Conservation (phyloP, 2,797 vertebrate species). For the Lithobates sylvaticus region DNA sequence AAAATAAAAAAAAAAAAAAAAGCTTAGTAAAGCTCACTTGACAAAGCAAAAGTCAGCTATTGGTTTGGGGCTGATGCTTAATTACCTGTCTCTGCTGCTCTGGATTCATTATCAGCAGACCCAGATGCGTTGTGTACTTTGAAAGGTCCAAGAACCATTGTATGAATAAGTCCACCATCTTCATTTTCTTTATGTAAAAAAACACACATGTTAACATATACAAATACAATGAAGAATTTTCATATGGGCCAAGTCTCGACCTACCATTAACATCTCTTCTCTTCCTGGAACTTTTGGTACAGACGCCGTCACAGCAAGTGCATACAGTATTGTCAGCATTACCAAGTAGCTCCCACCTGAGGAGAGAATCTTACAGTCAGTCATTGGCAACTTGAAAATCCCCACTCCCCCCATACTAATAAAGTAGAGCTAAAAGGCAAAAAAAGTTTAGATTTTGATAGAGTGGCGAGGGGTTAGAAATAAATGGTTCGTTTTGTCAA, state of each 20-base stretch:
- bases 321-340: constrained; percentile 64
- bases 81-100: constrained; percentile 22
- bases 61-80: neutral
- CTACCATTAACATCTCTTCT: constrained; percentile 28
- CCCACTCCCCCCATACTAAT: too few relatives aligned
- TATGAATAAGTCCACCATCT: neutral
- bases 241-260: neutral
- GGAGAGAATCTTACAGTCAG: neutral
- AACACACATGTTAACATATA: neutral
- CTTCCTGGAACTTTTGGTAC: constrained; percentile 62
- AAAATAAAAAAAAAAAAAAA: too few relatives aligned
- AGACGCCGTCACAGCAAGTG: constrained; percentile 76
- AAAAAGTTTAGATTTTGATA: too few relatives aligned
- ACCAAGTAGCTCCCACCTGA: constrained; percentile 68
- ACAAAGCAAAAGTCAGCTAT: neutral
- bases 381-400: too few relatives aligned
- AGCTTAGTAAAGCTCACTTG: too few relatives aligned
- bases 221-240: neutral
- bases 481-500: too few relatives aligned
- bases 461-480: too few relatives aligned
- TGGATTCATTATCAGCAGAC: neutral
- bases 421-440: too few relatives aligned
- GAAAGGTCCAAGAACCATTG: constrained; percentile 54
- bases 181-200: too few relatives aligned
- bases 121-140: constrained; percentile 21